Base-by-base conservation (phyloP, 2,113 vertebrate species). In the Myotis yumanensis region DNA sequence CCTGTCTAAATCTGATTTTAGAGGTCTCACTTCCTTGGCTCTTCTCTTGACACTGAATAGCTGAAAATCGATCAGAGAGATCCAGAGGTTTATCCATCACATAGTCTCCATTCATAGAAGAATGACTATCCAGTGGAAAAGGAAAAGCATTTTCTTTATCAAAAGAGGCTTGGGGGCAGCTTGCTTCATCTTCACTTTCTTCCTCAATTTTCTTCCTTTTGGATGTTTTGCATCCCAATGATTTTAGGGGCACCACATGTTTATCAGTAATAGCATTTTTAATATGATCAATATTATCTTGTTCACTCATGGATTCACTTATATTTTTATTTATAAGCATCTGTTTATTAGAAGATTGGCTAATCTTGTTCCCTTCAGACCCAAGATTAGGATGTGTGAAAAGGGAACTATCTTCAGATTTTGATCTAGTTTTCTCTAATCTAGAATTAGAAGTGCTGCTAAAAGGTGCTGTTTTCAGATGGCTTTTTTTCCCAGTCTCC, bases 51-150 rank as follows among this genome's bases (percentile, higher is more conserved):
- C 94, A 93, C 54, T 91, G 97, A 94, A 66, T 64, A 96, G 95
- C 96, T 48, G 98, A 98, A 97, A 98, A 98, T 23, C 97, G 97
- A 97, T 99, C 98, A 11, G 99, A 99, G 2, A 99, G 97, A 97
- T 99, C 98, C 93, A 98, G 95, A 71, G 97, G 98, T 83, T 98
- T 99, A 73, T 98, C 98, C 79, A 91, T 94, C 11, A 94, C 4
- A 16, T 96, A 97, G 2, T 98, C 98, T 89, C 98, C 98, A 35
- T 96, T 98, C 69, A 92, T 1, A 14, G 94, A 2, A 79, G 51
- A 90, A 32, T 94, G 96, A 97, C 40, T 46, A 4, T 89, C 82
- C 11, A 64, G 80, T 11, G 17, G 68, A 48, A 97, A 97, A 57
- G 97, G 98, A 66, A 97, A 64, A 66, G 98, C 96, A 92, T 98